Percentiles rank a stretch among this genome's conserved stretches.
phyloP scores from a whole-genome alignment of 2,797 vertebrate genomes.

The Pygocentrus nattereri region DNA sequence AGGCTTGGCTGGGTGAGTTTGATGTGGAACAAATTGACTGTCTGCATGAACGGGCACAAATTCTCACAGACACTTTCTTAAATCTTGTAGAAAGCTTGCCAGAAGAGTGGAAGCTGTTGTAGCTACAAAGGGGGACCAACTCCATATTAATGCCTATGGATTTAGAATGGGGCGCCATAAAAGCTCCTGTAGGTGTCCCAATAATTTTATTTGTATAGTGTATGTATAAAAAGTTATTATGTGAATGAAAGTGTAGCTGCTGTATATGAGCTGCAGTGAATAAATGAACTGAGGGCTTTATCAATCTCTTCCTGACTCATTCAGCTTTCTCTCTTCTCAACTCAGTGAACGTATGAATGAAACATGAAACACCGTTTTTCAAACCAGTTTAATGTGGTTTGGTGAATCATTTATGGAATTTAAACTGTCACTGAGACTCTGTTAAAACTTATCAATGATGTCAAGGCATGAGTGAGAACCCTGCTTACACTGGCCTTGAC shows the following conservation, averaged over 20 bases:
- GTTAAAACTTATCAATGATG: neutral
- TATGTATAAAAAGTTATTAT: too few species aligned
- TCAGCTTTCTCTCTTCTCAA: neutral
- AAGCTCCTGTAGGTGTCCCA: too few species aligned
- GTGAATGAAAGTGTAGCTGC: neutral
- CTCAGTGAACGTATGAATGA: constrained; percentile 1
- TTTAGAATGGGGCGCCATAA: too few species aligned
- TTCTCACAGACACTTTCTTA: too few species aligned
- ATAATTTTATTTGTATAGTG: too few species aligned
- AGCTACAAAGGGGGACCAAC: too few species aligned
- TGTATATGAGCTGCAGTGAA: neutral
- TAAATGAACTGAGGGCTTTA: neutral
- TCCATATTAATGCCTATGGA: too few species aligned
- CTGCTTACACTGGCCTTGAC: neutral
- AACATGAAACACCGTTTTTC: constrained; percentile 18
- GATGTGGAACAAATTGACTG: too few species aligned
- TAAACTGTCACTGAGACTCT: neutral
- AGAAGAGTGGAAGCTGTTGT: too few species aligned
- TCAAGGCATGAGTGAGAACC: neutral
- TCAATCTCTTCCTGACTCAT: neutral
- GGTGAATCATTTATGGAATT: neutral
- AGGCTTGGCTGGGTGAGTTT: too few species aligned
- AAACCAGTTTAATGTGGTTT: neutral
- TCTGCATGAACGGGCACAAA: too few species aligned
- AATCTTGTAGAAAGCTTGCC: too few species aligned